Evolutionary conservation across 2,888 invertebrate species (phyloP), one percentile per base, ranked within the genome.

Genomic region (Eledona agricola): DNA sequence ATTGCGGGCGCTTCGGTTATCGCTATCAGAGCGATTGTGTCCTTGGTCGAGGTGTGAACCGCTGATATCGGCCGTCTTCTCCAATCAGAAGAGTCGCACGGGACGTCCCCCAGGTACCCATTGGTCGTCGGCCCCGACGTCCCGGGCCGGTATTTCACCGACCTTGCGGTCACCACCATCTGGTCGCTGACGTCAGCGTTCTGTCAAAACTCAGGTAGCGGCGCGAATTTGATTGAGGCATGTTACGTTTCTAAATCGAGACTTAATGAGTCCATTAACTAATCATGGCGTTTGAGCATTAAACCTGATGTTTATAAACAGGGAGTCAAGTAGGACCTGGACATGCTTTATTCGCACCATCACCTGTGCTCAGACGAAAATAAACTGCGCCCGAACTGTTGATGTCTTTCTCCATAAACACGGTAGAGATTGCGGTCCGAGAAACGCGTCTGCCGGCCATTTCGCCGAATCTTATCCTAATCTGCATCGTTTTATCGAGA

Each of bases 231-330:
- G 15, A 17, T 34, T 15, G 29, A 25, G 28, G 31, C 22, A 38
- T 26, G 34, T 29, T 26, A 43, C 15, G 55, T 47, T 65, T 71
- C 71, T 70, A 72, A 71, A 72, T 69, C 60, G 49, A 62, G 65
- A 59, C 61, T 72, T 73, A 72, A 74, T 73, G 71, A 74, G 73
- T 66, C 73, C 62, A 75, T 75, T 73, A 75, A 75, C 72, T 75
- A 74, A 75, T 76, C 76, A 71, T 70, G 66, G 65, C 69, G 65
- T 65, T 70, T 70, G 69, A 67, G 74, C 72, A 75, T 74, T 75
- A 74, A 74, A 72, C 61, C 37, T 62, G 50, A 56, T 69, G 72
- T 72, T 72, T 72, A 72, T 72, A 72, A 70, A 72, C 69, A 64
- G 34, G 50, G 58, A 55, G 64, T 65, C 62, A 62, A 61, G 50